A percentile compares a stretch with the other conserved stretches of the same genome.
These are phyloP conservation scores for Lepeophtheirus salmonis DNA, from an alignment of 1,140 invertebrate species.

Conservation along the genomic window DNA sequence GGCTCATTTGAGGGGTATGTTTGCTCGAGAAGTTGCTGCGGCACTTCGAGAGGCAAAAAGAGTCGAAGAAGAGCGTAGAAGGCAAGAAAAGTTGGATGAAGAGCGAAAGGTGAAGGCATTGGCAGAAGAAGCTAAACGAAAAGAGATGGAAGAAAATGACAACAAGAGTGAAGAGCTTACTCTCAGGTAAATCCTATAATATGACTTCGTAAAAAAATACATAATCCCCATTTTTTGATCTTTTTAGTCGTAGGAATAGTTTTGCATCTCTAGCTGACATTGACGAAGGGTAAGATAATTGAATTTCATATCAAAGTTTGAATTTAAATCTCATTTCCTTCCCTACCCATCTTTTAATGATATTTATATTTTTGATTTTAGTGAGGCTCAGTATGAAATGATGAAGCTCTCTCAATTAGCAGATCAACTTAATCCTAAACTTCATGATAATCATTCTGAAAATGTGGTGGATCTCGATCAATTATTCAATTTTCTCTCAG, in stretches of 20 bases:
- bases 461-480: constrained; percentile 75
- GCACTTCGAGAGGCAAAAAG: constrained; percentile 66
- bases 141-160: constrained; percentile 31
- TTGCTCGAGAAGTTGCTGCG: constrained; percentile 39
- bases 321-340: neutral
- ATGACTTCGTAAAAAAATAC: too few relatives aligned
- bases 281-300: neutral
- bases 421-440: constrained; percentile 46
- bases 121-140: constrained; percentile 26
- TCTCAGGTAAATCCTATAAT: neutral
- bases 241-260: neutral
- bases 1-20: constrained; percentile 51
- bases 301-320: neutral
- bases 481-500: constrained; percentile 74
- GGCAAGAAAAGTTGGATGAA: constrained; percentile 49
- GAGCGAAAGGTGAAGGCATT: constrained; percentile 34
- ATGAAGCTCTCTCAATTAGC: constrained; percentile 50
- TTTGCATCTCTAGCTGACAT: neutral
- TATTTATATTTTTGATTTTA: constrained; percentile 26
- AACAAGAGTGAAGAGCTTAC: constrained; percentile 29
- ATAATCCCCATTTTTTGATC: constrained; percentile 1
- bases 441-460: constrained; percentile 21
- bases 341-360: neutral
- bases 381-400: constrained; percentile 51
- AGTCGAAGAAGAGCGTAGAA: constrained; percentile 75